Evolutionary conservation across 2,888 invertebrate genomes (phyloP), one percentile per base, ranked within the genome.

Genomic region (Meteorus cinctellus): DNA sequence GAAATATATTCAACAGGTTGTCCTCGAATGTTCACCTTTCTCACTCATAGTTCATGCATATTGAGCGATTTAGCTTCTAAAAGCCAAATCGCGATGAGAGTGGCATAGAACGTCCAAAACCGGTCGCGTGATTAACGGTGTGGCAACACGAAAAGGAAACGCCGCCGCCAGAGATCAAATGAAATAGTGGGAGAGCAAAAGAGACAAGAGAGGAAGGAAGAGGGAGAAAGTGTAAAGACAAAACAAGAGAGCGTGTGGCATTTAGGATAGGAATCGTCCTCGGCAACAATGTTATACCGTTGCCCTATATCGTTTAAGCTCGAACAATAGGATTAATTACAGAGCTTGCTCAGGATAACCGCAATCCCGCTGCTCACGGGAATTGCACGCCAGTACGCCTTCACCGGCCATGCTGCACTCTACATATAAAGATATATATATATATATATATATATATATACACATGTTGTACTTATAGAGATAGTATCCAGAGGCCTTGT

Each of bases 311-410:
- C 74, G 78, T 75, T 71, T 75, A 45, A 62, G 80, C 80, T 81
- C 82, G 83, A 86, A 87, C 87, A 87, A 87, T 87, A 81, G 84
- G 84, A 87, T 88, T 88, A 88, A 88, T 88, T 87, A 87, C 85
- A 85, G 63, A 75, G 75, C 79, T 78, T 78, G 78, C 75, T 79
- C 71, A 75, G 83, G 81, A 86, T 85, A 82, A 82, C 84, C 85
- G 82, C 83, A 82, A 79, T 84, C 81, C 83, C 79, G 82, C 82
- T 84, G 84, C 83, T 86, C 82, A 83, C 81, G 84, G 83, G 80
- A 83, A 81, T 79, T 72, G 65, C 71, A 69, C 74, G 63, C 60
- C 71, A 70, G 55, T 36, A 24, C 36, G 29, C 71, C 62, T 36
- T 59, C 36, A 34, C 48, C 27, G 41, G 59, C 36, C 59, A 73